phyloP scores from a whole-genome alignment of 2,797 vertebrate species.

The Jordanella pulchra region DNA sequence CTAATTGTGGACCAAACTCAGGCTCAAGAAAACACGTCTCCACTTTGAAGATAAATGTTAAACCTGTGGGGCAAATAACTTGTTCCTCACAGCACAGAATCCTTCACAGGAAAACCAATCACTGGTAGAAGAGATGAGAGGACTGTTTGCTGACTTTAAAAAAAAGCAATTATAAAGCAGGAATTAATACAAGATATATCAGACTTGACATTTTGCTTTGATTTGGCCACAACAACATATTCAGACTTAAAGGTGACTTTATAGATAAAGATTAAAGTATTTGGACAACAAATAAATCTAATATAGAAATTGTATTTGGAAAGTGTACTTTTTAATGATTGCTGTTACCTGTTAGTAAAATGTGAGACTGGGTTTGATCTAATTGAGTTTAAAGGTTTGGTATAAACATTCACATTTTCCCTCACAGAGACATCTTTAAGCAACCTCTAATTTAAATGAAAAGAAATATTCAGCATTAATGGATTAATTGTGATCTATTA shows the following conservation, averaged over 20 bases:
- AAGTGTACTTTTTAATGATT: not conserved
- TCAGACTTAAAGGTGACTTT: constrained; percentile 4
- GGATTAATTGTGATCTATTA: too few species aligned
- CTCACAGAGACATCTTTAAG: not conserved
- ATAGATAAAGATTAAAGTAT: constrained; percentile 1
- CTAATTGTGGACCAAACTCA: constrained; percentile 48
- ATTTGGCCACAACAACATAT: constrained; percentile 14
- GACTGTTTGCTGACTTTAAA: constrained; percentile 13
- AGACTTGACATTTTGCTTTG: constrained; percentile 14
- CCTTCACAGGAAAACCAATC: constrained; percentile 26
- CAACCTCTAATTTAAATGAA: not conserved
- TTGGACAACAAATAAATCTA: not conserved
- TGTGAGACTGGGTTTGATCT: not conserved
- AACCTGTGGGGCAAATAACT: constrained; percentile 30
- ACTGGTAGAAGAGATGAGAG: not conserved
- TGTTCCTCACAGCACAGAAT: not conserved
- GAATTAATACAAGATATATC: constrained; percentile 8
- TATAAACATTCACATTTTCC: not conserved
- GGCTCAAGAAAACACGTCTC: constrained; percentile 37
- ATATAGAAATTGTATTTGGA: not conserved
- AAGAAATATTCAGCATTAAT: too few species aligned
- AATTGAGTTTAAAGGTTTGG: not conserved
- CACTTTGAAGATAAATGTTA: constrained; percentile 34
- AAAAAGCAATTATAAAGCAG: constrained; percentile 20
- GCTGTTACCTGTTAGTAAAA: not conserved